Base-by-base conservation (phyloP, 2,113 vertebrate species). In the Bos indicus region DNA sequence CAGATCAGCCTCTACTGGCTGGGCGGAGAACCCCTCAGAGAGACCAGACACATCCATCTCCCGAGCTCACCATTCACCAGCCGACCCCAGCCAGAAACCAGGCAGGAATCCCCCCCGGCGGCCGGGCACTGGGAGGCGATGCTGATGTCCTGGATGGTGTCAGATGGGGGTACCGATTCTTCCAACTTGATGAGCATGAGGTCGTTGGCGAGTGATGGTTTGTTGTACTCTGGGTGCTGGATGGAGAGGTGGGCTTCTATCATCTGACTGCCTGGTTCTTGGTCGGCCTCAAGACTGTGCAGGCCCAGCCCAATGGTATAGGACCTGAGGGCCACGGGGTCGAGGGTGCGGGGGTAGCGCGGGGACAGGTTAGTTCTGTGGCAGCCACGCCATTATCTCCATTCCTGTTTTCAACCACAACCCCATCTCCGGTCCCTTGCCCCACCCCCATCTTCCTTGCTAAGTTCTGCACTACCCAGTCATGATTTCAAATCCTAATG, bases 1-100 rank as follows among this genome's bases (percentile, higher is more conserved):
- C 0, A 43, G 52, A 80, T 98, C 71, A 96, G 84, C 33, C 17
- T 23, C 40, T 4, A 11, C 8, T 1, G 77, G 62, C 46, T 2
- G 13, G 12, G 36, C 0, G 2, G 23, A 6, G 19, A 26, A 15
- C n/a, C 43, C 74, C n/a, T 17, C 6, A 2, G 64, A 60, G 11
- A 51, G 15, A 43, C 21, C 17, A 26, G n/a, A 1, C 9, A 0
- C 10, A 15, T n/a, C 1, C 13, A 2, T 33, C 81, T 7, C n/a
- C 0, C 0, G 2, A 16, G 56, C 89, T 96, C 95, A 97, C 95
- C 97, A 3, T 80, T 62, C 12, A 0, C 2, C 81, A 95, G 88
- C 46, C 23, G 88, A 17, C 98, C 98, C 98, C 98, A 98, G 83
- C 98, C 98, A 0, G 98, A 98, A 1, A 97, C 67, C 3, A 96